These are phyloP conservation scores for Tachysurus vachellii DNA, from an alignment of 2,113 vertebrate genomes.

Conservation along the genomic window DNA sequence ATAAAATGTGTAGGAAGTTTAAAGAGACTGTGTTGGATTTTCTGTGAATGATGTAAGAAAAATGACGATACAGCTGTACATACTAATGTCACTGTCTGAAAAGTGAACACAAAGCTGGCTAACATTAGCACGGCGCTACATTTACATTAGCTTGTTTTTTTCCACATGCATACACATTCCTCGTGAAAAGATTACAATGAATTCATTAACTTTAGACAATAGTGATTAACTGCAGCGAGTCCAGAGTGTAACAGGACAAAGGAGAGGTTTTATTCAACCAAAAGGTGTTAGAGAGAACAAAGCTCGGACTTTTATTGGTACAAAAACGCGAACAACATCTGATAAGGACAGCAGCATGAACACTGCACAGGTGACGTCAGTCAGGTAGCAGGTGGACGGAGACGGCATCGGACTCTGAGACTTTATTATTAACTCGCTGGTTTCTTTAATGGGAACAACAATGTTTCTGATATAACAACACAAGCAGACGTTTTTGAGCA, in stretches of 20 bases:
- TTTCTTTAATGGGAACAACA: neutral
- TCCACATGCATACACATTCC: neutral
- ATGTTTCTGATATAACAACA: slow-evolving; percentile 3
- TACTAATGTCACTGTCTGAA: no score
- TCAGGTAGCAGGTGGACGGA: neutral
- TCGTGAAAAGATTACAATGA: neutral
- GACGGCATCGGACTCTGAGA: neutral
- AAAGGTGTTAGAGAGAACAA: neutral
- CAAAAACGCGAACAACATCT: neutral
- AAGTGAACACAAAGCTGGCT: neutral
- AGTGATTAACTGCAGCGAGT: neutral
- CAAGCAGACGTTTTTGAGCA: neutral
- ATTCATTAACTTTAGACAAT: neutral
- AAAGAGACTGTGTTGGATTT: neutral
- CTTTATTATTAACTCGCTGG: neutral
- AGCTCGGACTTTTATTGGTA: neutral
- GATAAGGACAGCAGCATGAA: neutral
- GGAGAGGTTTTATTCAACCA: neutral
- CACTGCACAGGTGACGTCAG: neutral
- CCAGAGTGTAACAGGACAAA: neutral
- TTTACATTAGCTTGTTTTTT: neutral
- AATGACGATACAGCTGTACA: neutral
- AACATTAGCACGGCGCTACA: neutral
- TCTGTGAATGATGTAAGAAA: neutral
- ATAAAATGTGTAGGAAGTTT: neutral